These are phyloP conservation scores for Exaiptasia diaphana DNA, from an alignment of 64 coral and sea anemone species.

Conservation along the genomic window DNA sequence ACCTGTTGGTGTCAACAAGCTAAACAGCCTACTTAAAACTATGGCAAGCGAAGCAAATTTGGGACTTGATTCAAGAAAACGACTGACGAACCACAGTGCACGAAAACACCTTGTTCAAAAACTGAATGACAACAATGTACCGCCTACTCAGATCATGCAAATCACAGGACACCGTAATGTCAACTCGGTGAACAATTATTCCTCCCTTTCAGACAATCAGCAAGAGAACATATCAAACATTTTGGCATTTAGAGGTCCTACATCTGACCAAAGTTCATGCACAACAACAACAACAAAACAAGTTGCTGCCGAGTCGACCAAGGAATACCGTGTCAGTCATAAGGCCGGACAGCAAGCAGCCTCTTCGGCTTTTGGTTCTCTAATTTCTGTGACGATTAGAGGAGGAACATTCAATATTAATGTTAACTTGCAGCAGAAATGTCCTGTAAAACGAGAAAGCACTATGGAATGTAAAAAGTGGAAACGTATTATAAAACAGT, in stretches of 20 bases:
- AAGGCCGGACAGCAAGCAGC: background rate
- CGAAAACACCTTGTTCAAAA: constrained; percentile 9
- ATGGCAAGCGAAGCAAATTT: background rate
- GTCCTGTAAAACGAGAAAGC: background rate
- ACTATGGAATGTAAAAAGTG: background rate
- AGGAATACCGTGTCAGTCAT: background rate
- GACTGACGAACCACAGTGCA: background rate
- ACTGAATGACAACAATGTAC: background rate
- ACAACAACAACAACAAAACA: background rate
- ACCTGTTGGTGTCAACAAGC: constrained; percentile 36
- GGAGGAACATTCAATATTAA: constrained; percentile 23
- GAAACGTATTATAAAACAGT: too few species aligned
- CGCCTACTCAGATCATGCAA: constrained; percentile 7
- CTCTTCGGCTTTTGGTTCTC: background rate
- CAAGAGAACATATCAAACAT: background rate
- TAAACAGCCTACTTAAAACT: constrained; percentile 7
- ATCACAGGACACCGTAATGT: constrained; percentile 15
- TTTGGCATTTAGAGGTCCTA: background rate
- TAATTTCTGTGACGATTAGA: background rate
- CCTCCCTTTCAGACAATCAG: constrained; percentile 17
- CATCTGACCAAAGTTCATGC: too few species aligned
- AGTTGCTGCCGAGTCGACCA: too few species aligned
- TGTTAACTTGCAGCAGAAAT: background rate
- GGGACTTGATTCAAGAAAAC: background rate
- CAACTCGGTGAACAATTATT: constrained; percentile 20